Conservation (phyloP, 2,113 vertebrate species). For the Pan paniscus region DNA sequence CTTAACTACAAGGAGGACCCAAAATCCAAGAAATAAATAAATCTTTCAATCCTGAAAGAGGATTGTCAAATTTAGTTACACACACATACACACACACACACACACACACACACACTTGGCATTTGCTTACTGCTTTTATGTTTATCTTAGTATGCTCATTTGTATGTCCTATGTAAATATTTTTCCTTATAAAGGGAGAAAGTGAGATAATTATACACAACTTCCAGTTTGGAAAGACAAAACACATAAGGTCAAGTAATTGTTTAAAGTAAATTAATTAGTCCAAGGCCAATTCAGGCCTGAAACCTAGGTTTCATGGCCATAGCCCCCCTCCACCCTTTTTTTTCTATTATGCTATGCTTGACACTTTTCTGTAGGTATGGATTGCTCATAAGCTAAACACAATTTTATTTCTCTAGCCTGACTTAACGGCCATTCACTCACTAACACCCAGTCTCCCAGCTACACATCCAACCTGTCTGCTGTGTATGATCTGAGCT, state of each 20-base stretch:
- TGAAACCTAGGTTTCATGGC: background rate
- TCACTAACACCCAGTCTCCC: too few species aligned
- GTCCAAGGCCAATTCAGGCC: background rate
- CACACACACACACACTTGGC: background rate
- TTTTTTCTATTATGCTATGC: background rate
- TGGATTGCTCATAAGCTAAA: background rate
- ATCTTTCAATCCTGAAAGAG: background rate
- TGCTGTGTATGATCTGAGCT: background rate
- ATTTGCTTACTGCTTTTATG: background rate
- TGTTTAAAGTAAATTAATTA: background rate
- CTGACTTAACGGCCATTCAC: background rate
- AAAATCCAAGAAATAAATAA: background rate
- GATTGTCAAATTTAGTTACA: background rate
- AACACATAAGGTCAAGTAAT: background rate
- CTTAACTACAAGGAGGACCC: rapidly evolving
- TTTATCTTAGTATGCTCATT: background rate
- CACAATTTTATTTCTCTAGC: background rate
- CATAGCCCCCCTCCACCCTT: too few species aligned
- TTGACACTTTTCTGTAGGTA: background rate
- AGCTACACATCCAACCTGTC: rapidly evolving
- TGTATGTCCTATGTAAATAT: background rate
- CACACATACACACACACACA: too few species aligned
- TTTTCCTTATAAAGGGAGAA: background rate
- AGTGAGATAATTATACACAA: background rate
- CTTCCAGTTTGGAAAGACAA: background rate